phyloP scores from a whole-genome alignment of 2,113 vertebrate species.

The Loxodonta africana region DNA sequence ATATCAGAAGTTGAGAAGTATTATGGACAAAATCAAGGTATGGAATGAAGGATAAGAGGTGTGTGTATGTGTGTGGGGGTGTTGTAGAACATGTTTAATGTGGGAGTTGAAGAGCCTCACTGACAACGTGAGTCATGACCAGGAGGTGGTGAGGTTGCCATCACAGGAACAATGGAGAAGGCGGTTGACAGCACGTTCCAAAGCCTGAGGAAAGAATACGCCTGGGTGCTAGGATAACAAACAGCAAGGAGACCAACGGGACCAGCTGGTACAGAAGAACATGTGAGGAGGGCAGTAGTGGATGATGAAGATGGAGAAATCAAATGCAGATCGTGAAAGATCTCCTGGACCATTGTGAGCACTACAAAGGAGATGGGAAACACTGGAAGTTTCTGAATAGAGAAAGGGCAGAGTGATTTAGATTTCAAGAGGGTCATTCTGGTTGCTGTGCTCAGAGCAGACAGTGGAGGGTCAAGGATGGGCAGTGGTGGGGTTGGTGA shows the following conservation, averaged over 20 bases:
- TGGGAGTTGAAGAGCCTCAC: too few species aligned
- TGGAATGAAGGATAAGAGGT: not conserved
- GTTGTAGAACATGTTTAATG: fast-evolving
- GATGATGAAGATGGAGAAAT: too few species aligned
- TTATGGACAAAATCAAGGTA: not conserved
- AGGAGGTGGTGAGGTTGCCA: not conserved
- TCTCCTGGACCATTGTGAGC: not conserved
- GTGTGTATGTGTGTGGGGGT: too few species aligned
- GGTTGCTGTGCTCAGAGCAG: not conserved
- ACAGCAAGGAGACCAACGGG: not conserved
- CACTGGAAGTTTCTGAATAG: not conserved
- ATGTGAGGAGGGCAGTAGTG: fast-evolving
- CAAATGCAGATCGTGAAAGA: too few species aligned
- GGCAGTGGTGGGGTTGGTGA: fast-evolving
- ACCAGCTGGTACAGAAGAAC: fast-evolving
- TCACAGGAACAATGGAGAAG: not conserved
- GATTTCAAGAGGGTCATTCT: not conserved
- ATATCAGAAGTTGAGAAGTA: too few species aligned
- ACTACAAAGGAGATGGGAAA: not conserved
- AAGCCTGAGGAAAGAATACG: not conserved
- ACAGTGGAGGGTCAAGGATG: not conserved
- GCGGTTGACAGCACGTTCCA: too few species aligned
- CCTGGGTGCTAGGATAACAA: too few species aligned
- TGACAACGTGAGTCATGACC: not conserved
- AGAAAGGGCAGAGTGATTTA: not conserved